Percentiles rank a stretch among this genome's conserved stretches.
Conservation (phyloP, 2,797 vertebrate species). For the Tamandua tetradactyla region DNA sequence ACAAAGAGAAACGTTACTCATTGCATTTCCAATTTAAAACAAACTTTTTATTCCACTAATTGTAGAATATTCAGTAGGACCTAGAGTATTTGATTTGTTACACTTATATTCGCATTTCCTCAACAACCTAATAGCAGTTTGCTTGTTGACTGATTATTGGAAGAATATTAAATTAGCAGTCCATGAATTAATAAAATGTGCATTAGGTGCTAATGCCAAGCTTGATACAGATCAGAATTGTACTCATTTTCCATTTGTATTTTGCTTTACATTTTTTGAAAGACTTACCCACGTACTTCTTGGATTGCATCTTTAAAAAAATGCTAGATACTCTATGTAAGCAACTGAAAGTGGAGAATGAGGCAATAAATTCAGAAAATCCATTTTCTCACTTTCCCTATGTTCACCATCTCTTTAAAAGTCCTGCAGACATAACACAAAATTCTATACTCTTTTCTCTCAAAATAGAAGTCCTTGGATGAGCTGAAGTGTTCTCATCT, state of each 20-base stretch:
- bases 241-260: background rate
- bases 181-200: constrained; percentile 33
- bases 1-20: constrained; percentile 54
- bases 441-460: background rate
- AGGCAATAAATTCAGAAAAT: constrained; percentile 31
- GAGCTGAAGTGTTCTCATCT: accelerated
- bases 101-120: constrained; percentile 44
- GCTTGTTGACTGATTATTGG: background rate
- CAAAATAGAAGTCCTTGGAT: background rate
- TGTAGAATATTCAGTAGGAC: background rate
- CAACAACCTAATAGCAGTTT: background rate
- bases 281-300: background rate
- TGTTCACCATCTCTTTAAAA: background rate
- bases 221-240: background rate
- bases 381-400: background rate
- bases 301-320: background rate
- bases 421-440: background rate
- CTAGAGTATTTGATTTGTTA: constrained; percentile 24
- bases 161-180: constrained; percentile 1
- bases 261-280: constrained; percentile 34
- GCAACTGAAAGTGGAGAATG: background rate
- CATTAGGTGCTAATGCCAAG: background rate
- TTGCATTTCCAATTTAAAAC: background rate
- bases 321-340: background rate
- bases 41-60: constrained; percentile 18